A percentile compares a stretch with the other conserved stretches of the same genome.
phyloP scores from a whole-genome alignment of 2,113 vertebrate genomes.

The Agelaius tricolor region DNA sequence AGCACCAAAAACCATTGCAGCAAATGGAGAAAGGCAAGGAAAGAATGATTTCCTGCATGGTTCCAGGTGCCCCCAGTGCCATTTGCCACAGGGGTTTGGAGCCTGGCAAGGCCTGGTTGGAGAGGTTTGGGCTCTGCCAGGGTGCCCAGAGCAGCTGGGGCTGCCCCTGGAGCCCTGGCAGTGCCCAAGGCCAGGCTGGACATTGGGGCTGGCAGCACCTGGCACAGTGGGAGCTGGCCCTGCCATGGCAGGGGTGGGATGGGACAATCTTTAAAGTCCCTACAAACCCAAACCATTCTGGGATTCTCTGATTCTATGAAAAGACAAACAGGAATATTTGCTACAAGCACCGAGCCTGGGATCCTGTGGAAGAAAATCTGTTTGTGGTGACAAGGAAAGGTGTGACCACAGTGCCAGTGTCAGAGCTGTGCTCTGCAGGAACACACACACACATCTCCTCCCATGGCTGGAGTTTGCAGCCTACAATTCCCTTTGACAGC shows the following conservation, averaged over 20 bases:
- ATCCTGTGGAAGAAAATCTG: not conserved
- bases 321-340: not conserved
- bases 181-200: too few relatives aligned
- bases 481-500: not conserved
- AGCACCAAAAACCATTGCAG: too few relatives aligned
- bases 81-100: too few relatives aligned
- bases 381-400: not conserved
- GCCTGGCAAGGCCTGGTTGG: too few relatives aligned
- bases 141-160: too few relatives aligned
- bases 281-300: not conserved
- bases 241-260: not conserved
- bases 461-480: not conserved
- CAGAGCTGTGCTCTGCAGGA: not conserved
- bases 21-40: too few relatives aligned
- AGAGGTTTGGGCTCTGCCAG: too few relatives aligned
- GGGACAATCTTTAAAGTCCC: fast-evolving
- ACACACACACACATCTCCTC: not conserved
- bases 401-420: fast-evolving
- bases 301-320: not conserved
- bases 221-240: not conserved
- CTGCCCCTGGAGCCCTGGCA: too few relatives aligned
- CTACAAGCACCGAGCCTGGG: not conserved
- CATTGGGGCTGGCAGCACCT: not conserved
- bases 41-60: too few relatives aligned
- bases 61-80: too few relatives aligned